Conservation (phyloP, 92 coral and sea anemone genomes). For the Zoanthus sansibaricus region DNA sequence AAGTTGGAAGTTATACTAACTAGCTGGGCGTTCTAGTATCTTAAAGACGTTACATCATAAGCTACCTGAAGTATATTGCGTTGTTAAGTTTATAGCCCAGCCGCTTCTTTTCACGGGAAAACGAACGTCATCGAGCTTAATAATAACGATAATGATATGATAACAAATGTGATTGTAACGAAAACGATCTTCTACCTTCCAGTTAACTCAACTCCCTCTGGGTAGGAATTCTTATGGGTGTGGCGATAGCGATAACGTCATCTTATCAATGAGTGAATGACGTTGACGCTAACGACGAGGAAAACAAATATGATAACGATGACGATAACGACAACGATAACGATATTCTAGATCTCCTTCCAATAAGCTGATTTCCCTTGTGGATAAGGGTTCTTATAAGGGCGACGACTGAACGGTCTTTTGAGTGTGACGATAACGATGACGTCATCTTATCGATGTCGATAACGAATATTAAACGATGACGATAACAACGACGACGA, state of each 20-base stretch:
- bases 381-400: too few species aligned
- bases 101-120: background rate
- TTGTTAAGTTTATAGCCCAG: background rate
- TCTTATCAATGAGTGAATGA: too few species aligned
- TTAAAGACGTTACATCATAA: background rate
- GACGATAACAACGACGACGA: too few species aligned
- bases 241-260: background rate
- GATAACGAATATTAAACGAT: background rate
- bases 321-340: too few species aligned
- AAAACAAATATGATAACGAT: too few species aligned
- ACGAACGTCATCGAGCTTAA: background rate
- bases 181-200: background rate
- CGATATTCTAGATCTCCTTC: background rate
- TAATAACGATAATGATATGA: background rate
- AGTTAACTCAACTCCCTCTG: background rate
- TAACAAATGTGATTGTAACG: background rate
- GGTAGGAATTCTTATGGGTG: background rate
- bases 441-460: background rate
- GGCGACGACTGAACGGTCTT: too few species aligned
- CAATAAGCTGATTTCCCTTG: background rate
- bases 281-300: background rate
- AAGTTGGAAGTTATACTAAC: too few species aligned
- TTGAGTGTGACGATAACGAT: background rate
- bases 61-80: background rate
- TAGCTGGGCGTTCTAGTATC: too few species aligned